A percentile compares a stretch with the other conserved stretches of the same genome.
These are phyloP conservation scores for Arnoldichthys spilopterus DNA, from an alignment of 2,797 vertebrate species.

Conservation along the genomic window DNA sequence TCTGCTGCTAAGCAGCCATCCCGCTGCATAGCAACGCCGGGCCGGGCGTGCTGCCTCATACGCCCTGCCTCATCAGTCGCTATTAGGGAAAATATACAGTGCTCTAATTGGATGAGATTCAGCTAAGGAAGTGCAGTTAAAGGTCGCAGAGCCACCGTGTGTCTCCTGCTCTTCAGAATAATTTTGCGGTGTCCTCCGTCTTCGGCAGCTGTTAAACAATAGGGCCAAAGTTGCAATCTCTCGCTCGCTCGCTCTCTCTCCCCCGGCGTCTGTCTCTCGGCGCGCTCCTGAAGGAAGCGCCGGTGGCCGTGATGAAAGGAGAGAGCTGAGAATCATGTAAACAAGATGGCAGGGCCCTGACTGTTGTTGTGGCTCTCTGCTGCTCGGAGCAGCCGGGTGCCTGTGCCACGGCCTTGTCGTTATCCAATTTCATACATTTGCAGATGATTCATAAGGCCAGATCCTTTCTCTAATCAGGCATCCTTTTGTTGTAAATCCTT, in stretches of 20 bases:
- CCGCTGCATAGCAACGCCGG: constrained; percentile 97
- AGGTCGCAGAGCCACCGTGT: constrained; percentile 95
- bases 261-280: constrained; percentile 17
- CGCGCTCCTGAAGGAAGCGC: constrained; percentile 66
- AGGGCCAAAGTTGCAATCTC: constrained; percentile 85
- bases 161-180: constrained; percentile 90
- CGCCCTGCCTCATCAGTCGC: constrained; percentile 96
- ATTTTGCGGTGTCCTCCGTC: constrained; percentile 82
- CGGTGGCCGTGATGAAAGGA: constrained; percentile 72
- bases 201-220: constrained; percentile 90
- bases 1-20: constrained; percentile 95
- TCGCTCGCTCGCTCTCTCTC: constrained; percentile 65
- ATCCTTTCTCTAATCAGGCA: constrained; percentile 69
- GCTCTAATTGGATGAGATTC: constrained; percentile 99
- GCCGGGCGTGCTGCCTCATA: constrained; percentile 96
- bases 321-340: constrained; percentile 77
- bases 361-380: constrained; percentile 59
- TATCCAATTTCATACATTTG: constrained; percentile 74
- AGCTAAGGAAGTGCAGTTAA: constrained; percentile 98
- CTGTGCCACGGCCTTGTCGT: constrained; percentile 69
- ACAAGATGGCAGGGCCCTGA: constrained; percentile 74
- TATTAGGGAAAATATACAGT: constrained; percentile 99
- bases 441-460: constrained; percentile 64
- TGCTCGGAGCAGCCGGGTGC: constrained; percentile 63
- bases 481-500: constrained; percentile 62